These are phyloP conservation scores for Heteromyza rotundicornis DNA, from an alignment of 2,888 invertebrate genomes.

Conservation along the genomic window DNA sequence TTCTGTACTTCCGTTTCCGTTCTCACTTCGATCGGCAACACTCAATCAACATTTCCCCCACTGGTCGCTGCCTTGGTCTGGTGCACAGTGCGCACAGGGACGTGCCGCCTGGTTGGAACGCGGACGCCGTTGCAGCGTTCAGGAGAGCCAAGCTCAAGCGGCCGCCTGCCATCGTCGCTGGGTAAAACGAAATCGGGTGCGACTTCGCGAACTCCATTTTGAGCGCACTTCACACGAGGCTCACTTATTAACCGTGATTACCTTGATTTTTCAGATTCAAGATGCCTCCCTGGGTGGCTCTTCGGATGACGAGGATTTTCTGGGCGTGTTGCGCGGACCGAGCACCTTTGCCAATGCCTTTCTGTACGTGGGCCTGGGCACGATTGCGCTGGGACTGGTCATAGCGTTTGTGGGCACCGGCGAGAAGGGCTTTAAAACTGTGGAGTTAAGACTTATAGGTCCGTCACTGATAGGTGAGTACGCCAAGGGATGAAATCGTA, in stretches of 20 bases:
- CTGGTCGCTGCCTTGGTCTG: constrained; percentile 40
- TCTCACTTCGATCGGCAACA: constrained; percentile 4
- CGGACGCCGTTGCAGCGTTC: constrained; percentile 71
- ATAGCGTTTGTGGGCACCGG: constrained; percentile 90
- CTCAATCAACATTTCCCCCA: constrained; percentile 14
- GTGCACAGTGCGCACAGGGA: constrained; percentile 82
- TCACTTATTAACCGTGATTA: not conserved
- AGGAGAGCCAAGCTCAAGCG: constrained; percentile 72
- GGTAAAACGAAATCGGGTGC: constrained; percentile 87
- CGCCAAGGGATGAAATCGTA: no score
- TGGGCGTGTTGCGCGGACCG: constrained; percentile 71
- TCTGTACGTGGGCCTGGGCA: constrained; percentile 84
- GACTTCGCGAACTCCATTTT: no score
- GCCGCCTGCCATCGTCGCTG: constrained; percentile 75
- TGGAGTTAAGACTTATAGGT: constrained; percentile 84
- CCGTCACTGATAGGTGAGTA: constrained; percentile 74
- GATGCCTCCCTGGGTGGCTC: constrained; percentile 83
- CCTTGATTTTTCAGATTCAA: constrained; percentile 70
- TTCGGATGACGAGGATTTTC: constrained; percentile 76
- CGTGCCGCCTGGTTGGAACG: constrained; percentile 84
- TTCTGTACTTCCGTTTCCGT: not conserved
- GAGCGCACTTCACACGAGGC: no score
- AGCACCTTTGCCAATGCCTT: constrained; percentile 85
- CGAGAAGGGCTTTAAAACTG: constrained; percentile 86
- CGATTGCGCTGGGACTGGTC: constrained; percentile 82